Base-by-base conservation (phyloP, 2,113 vertebrate genomes). In the Melanostigma gelatinosum region DNA sequence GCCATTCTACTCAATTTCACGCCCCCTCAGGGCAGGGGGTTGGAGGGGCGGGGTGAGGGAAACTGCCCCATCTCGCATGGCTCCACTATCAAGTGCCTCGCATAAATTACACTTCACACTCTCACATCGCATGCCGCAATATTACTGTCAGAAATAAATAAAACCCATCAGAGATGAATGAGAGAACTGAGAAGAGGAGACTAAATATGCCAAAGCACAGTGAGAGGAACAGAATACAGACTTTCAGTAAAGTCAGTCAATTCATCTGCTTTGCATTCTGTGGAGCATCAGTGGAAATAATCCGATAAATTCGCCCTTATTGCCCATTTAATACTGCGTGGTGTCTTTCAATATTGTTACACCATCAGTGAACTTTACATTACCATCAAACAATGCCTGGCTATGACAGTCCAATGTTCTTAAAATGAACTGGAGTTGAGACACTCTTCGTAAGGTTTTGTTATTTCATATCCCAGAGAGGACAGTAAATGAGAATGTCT, bases 1-100 rank as follows among this genome's bases (percentile, higher is more conserved):
- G 68, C 75, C 83, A 80, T 90, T 89, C 83, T 74, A 74, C 79
- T 81, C 84, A 82, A 89, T 92, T 88, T 82, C 78, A 90, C 76
- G 79, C 80, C 81, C 85, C 85, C 88, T 79, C 40, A 18, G 80
- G 86, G 86, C 80, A 52, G 2, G 18, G 4, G 55, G 42, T 40
- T n/a, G 36, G 27, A 16, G 34, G 32, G 44, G 34, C 2, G 48
- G 16, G 16, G 48, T 55, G 70, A 36, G 72, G 71, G 29, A 72
- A 83, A 65, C 65, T 57, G 55, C 72, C 13, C 38, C 52, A 54
- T 85, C 80, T 75, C 18, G 11, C 55, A 79, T 34, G 27, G 55
- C 72, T 84, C 70, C 22, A 58, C 15, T 22, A 77, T 83, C 72
- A 74, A 91, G 72, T 79, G 62, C 73, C 54, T 58, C 15, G 24